Evolutionary conservation across 2,113 vertebrate species (phyloP).

Genomic region (Hassar affinis): DNA sequence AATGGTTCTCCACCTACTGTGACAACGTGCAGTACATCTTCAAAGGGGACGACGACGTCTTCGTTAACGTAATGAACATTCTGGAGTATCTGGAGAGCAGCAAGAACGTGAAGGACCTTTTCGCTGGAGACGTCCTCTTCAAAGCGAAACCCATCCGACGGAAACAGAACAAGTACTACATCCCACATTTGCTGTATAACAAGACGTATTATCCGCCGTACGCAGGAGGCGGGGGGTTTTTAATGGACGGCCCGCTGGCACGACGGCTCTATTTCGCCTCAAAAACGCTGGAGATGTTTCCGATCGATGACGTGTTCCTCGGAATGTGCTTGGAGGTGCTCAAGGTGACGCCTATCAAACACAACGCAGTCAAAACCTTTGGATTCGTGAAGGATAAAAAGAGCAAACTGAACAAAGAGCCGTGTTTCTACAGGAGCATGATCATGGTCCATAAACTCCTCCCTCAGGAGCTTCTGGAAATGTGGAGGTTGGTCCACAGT

Average conservation of each 20-base stretch:
- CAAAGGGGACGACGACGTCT: conserved; percentile 93
- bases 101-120: conserved; percentile 71
- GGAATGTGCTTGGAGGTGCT: conserved; percentile 94
- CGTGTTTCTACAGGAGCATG: conserved; percentile 90
- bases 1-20: conserved; percentile 91
- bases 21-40: conserved; percentile 79
- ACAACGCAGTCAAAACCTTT: conserved; percentile 93
- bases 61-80: conserved; percentile 85
- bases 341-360: conserved; percentile 78
- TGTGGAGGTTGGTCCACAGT: conserved; percentile 91
- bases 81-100: conserved; percentile 83
- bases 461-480: conserved; percentile 80
- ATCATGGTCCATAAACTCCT: conserved; percentile 96
- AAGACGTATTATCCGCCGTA: conserved; percentile 89
- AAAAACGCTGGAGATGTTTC: conserved; percentile 84
- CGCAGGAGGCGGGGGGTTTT: conserved; percentile 89
- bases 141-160: conserved; percentile 86
- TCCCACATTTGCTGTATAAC: conserved; percentile 81
- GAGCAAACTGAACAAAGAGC: conserved; percentile 92
- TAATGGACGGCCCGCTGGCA: conserved; percentile 83
- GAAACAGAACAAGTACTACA: conserved; percentile 94
- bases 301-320: conserved; percentile 93
- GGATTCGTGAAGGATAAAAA: conserved; percentile 87
- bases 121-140: conserved; percentile 86
- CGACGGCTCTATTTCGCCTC: conserved; percentile 78